Base-by-base conservation (phyloP, 1,140 invertebrate genomes). In the Samia ricini region DNA sequence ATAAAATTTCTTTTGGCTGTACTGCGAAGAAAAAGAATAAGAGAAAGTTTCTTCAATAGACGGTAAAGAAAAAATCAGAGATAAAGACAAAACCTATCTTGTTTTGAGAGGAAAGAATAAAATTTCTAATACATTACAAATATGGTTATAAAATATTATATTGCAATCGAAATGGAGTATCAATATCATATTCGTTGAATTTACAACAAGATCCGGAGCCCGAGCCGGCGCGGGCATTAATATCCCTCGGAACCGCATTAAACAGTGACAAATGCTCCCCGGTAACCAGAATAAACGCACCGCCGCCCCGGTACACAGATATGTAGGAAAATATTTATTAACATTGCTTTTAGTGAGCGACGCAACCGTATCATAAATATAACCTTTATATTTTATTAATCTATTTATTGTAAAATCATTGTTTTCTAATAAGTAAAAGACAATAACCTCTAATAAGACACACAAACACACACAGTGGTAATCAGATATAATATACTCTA, bases 211-310 rank as follows among this genome's bases (percentile, higher is more conserved):
- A 42, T 12, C 33, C 33, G 10, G 33, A 42, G 33, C 33, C 33
- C 33, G 33, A 42, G 33, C 33, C n/a, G 10, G 33, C n/a, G 33
- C 33, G 33, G 12, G 33, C 33, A 42, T 42, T 42, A 42, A 42
- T 42, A 42, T 42, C 33, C 33, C 33, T 42, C 33, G 33, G 33
- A 42, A 42, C 33, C 33, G 10, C 33, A 42, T 42, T 42, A 42
- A 42, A 15, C 33, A 42, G 33, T 42, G 33, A 42, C 33, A 42
- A 42, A 42, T 42, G 33, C n/a, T 15, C 33, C 12, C 8, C 33
- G 33, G 33, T 42, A 42, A 42, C 33, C 33, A 42, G 33, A 42
- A 42, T 42, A 42, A 42, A 42, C 33, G 33, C 33, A 42, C 33
- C 12, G 4, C 26, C 12, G 4, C 26, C 12, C 33, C 33, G 33